Evolutionary conservation across 2,888 invertebrate genomes (phyloP), one percentile per base, ranked within the genome.

Genomic region (Lithophane leautieri): DNA sequence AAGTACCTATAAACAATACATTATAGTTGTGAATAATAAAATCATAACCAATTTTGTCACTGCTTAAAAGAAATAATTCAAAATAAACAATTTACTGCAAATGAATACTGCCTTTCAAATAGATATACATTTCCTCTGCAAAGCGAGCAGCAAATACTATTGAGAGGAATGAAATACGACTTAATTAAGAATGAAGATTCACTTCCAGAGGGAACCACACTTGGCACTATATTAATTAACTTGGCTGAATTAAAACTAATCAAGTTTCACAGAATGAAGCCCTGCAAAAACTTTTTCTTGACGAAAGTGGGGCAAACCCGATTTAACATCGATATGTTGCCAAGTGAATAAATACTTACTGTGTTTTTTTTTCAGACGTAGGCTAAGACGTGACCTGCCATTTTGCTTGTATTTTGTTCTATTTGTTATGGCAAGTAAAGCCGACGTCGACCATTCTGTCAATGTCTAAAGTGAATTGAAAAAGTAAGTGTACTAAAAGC

Each of bases 251-350:
- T 85, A 82, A 76, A 86, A 70, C 70, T 81, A 81, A 85, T 88
- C 78, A 81, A 79, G 83, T 87, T 83, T 78, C 68, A 63, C 79
- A 67, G 73, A 79, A 76, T 65, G 92, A 92, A 92, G 86, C 91
- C 92, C 69, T 25, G 73, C 71, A 87, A 89, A 78, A 80, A 79
- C 52, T 66, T 79, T 82, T 81, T 83, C 85, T 84, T 84, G 81
- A 73, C 86, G 86, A 86, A 92, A 91, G 76, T 88, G 88, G 92
- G 90, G 85, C 81, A 91, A 90, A 83, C 86, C 89, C 85, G 86
- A 88, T 91, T 92, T 91, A 91, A 84, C 89, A 90, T 84, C 80
- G 86, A 89, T 90, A 84, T 72, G 84, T 77, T 87, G 86, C 84
- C 86, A 88, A 89, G 79, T 44, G 50, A 69, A 75, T 69, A 58